These are phyloP conservation scores for Disparrhopalites patrizii DNA, from an alignment of 2,888 invertebrate genomes.

Conservation along the genomic window DNA sequence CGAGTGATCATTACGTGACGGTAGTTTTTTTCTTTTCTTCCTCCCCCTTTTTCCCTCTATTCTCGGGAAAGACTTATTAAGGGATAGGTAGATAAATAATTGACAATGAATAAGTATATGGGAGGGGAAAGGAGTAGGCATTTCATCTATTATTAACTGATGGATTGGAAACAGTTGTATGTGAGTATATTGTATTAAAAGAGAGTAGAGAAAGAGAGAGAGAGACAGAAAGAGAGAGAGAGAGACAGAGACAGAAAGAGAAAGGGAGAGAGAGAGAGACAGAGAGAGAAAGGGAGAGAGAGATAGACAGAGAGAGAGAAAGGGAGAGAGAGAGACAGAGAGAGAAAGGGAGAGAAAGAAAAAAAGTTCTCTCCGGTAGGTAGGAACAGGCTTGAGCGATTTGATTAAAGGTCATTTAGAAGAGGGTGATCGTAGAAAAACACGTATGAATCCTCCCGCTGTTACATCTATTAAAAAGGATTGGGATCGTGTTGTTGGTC, in stretches of 20 bases:
- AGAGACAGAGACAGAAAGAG: neutral
- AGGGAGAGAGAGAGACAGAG: neutral
- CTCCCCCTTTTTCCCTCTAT: too few relatives aligned
- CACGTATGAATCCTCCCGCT: too few relatives aligned
- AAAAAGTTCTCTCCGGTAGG: neutral
- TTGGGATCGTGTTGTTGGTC: neutral
- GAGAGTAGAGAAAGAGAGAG: neutral
- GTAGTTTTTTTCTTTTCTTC: slow-evolving; percentile 22
- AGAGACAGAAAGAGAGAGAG: neutral
- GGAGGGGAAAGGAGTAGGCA: neutral
- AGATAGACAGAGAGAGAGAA: too few relatives aligned
- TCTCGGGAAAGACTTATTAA: slow-evolving; percentile 8
- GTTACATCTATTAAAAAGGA: neutral
- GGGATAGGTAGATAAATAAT: slow-evolving; percentile 16
- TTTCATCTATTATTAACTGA: slow-evolving; percentile 1
- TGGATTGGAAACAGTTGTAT: neutral
- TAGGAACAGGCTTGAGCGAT: neutral
- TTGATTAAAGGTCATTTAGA: too few relatives aligned
- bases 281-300: too few relatives aligned
- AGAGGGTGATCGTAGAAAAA: too few relatives aligned
- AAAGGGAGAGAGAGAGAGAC: too few relatives aligned
- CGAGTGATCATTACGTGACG: slow-evolving; percentile 21
- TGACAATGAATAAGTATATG: slow-evolving; percentile 13
- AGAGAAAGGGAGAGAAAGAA: neutral
- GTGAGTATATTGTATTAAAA: neutral